Evolutionary conservation across 2,113 vertebrate genomes (phyloP), one percentile per base, ranked within the genome.

Genomic region (Puntigrus tetrazona): DNA sequence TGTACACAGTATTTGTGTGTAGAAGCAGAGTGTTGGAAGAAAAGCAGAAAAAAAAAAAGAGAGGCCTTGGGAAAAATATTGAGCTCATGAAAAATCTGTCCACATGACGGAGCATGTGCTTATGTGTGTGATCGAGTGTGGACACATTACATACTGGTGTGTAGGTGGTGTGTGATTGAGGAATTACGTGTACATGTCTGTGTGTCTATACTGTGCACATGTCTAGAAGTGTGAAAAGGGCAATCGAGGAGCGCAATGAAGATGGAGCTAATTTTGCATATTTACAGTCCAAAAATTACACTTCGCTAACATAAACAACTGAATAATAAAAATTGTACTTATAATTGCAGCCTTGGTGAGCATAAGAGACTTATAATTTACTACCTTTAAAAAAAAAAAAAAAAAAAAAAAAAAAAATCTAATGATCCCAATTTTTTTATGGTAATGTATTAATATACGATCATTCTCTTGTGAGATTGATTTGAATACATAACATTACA

Each of bases 91-190:
- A 69, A 82, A 63, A 20, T 59, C 69, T 47, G n/a, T 55, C n/a
- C 27, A n/a, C 80, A 85, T 78, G 85, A 25, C n/a, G 4, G 20
- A 43, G 72, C 78, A 82, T 57, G 78, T 78, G 83, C 34, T 78
- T 16, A 18, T 9, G 38, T 10, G 16, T 80, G 67, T 76, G 73
- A 76, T 22, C 1, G 73, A 52, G 11, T 20, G 16, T 10, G 3
- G 14, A 34, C 63, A 67, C 31, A 67, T 67, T 67, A 16, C 63
- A 67, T 20, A 34, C 67, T 72, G 67, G 36, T 41, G 36, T 72
- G 67, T 38, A 22, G 61, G 43, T 22, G 80, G 74, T 27, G 50
- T 61, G 43, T n/a, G 38, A 78, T 25, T n/a, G 77, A 85, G 7
- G 7, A 16, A 81, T 45, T 63, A 65, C 7, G 13, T 22, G 50